These are phyloP conservation scores for Darevskia mixta DNA, from an alignment of 2,797 vertebrate genomes.

Conservation along the genomic window DNA sequence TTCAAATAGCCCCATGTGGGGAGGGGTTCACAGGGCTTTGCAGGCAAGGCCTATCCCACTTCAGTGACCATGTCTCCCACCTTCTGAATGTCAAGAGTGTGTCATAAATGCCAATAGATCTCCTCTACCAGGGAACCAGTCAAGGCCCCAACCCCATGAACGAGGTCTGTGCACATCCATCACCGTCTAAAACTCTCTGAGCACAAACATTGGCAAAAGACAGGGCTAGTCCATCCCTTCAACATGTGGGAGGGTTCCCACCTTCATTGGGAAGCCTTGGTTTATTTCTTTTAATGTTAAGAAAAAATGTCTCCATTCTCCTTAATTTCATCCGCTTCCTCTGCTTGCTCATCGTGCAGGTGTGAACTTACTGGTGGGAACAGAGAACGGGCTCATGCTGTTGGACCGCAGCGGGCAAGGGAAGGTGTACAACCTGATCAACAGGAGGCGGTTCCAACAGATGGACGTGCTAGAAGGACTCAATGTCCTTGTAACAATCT, in stretches of 20 bases:
- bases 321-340: neutral
- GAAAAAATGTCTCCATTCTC: neutral
- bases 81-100: neutral
- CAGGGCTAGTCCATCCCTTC: no score
- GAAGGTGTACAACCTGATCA: conserved; percentile 98
- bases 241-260: no score
- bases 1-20: neutral
- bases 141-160: neutral
- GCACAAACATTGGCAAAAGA: no score
- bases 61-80: neutral
- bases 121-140: neutral
- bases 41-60: no score
- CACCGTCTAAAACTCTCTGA: neutral
- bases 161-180: neutral
- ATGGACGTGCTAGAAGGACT: conserved; percentile 99
- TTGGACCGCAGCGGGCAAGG: conserved; percentile 97
- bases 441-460: conserved; percentile 95
- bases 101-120: neutral
- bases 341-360: conserved; percentile 78
- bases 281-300: neutral
- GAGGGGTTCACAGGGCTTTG: neutral
- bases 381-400: conserved; percentile 97
- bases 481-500: conserved; percentile 98
- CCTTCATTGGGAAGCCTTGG: no score
- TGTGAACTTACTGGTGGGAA: conserved; percentile 96